These are phyloP conservation scores for Falco novaeseelandiae DNA, from an alignment of 2,797 vertebrate genomes.

Conservation along the genomic window DNA sequence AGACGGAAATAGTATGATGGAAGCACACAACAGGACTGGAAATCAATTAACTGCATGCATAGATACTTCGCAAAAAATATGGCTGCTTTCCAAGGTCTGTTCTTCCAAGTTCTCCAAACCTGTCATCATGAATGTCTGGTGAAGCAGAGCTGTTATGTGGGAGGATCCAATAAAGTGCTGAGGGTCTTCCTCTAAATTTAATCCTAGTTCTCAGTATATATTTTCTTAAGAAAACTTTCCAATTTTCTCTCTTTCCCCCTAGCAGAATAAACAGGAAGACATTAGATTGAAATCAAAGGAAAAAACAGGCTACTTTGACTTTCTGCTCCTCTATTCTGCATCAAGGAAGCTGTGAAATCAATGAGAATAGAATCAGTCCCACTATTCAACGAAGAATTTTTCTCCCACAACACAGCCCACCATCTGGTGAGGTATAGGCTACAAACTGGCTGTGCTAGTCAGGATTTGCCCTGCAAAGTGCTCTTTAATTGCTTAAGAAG, in stretches of 20 bases:
- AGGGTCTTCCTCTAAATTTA: slow-evolving; percentile 23
- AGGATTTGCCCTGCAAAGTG: background rate
- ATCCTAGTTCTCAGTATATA: background rate
- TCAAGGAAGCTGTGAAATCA: background rate
- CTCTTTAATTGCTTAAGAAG: background rate
- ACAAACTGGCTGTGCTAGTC: background rate
- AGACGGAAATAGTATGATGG: background rate
- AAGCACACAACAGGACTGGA: background rate
- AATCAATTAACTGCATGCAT: background rate
- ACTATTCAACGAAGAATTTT: background rate
- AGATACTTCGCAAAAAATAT: background rate
- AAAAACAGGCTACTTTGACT: background rate
- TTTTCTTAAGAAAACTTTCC: background rate
- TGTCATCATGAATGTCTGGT: background rate
- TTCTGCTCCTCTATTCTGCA: background rate
- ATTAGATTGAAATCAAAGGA: background rate
- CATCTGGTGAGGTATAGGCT: background rate
- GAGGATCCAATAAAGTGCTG: background rate
- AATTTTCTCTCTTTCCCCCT: background rate
- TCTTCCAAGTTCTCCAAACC: background rate
- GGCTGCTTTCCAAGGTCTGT: background rate
- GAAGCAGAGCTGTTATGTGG: background rate
- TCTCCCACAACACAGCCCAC: background rate
- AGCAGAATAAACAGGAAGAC: background rate
- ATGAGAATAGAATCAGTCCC: background rate